Evolutionary conservation across 2,888 invertebrate species (phyloP).

Genomic region (Cremastinae sp.): DNA sequence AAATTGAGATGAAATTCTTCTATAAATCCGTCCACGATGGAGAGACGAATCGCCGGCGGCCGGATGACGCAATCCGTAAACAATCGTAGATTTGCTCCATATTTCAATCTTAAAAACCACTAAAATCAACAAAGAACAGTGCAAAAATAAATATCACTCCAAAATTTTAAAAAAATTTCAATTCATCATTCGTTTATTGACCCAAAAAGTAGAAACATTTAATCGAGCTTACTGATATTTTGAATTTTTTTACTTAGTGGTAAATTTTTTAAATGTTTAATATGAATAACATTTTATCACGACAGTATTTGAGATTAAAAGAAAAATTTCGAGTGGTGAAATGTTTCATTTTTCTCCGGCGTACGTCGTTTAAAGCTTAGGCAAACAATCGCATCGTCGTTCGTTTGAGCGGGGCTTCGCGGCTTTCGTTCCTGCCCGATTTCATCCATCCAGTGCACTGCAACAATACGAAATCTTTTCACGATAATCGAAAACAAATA

Average conservation of each 20-base stretch:
- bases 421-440: not conserved
- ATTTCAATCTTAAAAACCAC: constrained; percentile 19
- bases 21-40: not conserved
- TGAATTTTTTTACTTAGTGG: too few relatives aligned
- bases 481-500: not conserved
- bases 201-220: too few relatives aligned
- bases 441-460: too few relatives aligned
- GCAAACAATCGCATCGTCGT: not conserved
- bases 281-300: too few relatives aligned
- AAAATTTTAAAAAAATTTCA: not conserved
- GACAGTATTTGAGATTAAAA: not conserved
- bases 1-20: not conserved
- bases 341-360: too few relatives aligned
- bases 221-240: too few relatives aligned
- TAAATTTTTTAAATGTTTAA: too few relatives aligned
- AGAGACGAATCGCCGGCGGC: constrained; percentile 30
- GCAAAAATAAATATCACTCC: too few relatives aligned
- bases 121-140: too few relatives aligned
- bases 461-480: not conserved
- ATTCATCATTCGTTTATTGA: too few relatives aligned
- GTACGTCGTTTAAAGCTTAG: not conserved
- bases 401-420: not conserved
- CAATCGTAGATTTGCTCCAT: not conserved
- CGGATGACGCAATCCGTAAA: constrained; percentile 35
- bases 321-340: not conserved